A percentile compares a stretch with the other conserved stretches of the same genome.
Evolutionary conservation across 2,113 vertebrate species (phyloP).

Genomic region (Benitochromis conjunctus): DNA sequence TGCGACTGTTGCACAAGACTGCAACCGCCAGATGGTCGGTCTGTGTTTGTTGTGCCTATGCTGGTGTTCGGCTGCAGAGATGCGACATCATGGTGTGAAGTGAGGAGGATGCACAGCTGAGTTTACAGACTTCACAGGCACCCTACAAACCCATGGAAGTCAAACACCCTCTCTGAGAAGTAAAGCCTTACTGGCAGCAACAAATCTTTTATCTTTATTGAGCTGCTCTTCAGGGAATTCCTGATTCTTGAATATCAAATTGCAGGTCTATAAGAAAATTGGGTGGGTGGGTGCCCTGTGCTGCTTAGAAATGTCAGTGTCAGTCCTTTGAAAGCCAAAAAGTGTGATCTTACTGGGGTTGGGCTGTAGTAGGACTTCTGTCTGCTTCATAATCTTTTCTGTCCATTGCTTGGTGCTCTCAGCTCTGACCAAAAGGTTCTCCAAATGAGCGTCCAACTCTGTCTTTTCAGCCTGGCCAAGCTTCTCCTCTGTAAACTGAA

Average conservation of each 20-base stretch:
- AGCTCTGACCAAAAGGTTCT: conserved; percentile 92
- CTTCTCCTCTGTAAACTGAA: conserved; percentile 97
- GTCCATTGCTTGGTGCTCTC: conserved; percentile 96
- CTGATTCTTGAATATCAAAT: not conserved
- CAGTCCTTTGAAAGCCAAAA: not conserved
- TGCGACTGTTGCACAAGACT: not conserved
- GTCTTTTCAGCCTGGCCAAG: conserved; percentile 97
- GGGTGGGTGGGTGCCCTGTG: not conserved
- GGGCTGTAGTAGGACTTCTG: conserved; percentile 93
- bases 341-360: conserved; percentile 87
- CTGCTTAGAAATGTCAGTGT: not conserved
- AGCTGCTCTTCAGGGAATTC: not conserved
- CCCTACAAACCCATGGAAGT: not conserved
- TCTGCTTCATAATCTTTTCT: conserved; percentile 96
- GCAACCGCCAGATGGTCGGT: not conserved
- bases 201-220: not conserved
- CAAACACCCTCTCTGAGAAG: not conserved
- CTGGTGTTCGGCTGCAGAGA: not conserved
- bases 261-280: not conserved
- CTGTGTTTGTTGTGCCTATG: conserved; percentile 19
- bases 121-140: conserved; percentile 25
- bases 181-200: not conserved
- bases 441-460: conserved; percentile 95
- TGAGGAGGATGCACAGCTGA: conserved; percentile 44
- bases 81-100: conserved; percentile 35